Percentiles rank a stretch among this genome's conserved stretches.
Evolutionary conservation across 2,888 invertebrate species (phyloP).

Genomic region (Busseola fusca): DNA sequence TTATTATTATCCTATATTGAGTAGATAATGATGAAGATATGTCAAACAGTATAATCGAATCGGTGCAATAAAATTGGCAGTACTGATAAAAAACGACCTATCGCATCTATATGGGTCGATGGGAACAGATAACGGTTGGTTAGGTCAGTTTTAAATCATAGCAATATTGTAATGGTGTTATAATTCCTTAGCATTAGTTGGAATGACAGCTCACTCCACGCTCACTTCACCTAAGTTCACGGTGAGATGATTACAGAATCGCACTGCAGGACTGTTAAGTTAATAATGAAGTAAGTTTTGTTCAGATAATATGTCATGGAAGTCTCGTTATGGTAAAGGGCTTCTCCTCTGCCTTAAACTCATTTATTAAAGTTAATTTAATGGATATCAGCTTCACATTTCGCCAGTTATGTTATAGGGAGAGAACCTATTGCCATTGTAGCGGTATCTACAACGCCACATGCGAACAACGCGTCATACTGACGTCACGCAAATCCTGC

Average conservation of each 20-base stretch:
- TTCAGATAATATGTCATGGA: not conserved
- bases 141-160: constrained; percentile 26
- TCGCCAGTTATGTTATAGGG: not conserved
- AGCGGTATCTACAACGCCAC: no score
- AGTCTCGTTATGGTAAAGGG: not conserved
- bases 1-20: constrained; percentile 8
- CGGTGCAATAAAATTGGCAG: constrained; percentile 31
- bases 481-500: no score
- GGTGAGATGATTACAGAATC: no score
- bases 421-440: not conserved
- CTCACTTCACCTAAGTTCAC: no score
- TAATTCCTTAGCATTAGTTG: no score
- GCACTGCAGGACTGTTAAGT: not conserved
- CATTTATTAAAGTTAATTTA: not conserved
- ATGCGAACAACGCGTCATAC: no score
- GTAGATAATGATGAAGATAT: constrained; percentile 19
- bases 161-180: constrained; percentile 6
- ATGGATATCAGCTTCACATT: not conserved
- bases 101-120: constrained; percentile 56
- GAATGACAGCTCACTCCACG: no score
- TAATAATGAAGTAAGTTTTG: not conserved
- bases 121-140: constrained; percentile 26
- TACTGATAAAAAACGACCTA: constrained; percentile 45
- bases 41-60: constrained; percentile 11
- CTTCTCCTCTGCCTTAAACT: not conserved